Evolutionary conservation across 2,113 vertebrate species (phyloP), one percentile per base, ranked within the genome.

Genomic region (Acinonyx jubatus): DNA sequence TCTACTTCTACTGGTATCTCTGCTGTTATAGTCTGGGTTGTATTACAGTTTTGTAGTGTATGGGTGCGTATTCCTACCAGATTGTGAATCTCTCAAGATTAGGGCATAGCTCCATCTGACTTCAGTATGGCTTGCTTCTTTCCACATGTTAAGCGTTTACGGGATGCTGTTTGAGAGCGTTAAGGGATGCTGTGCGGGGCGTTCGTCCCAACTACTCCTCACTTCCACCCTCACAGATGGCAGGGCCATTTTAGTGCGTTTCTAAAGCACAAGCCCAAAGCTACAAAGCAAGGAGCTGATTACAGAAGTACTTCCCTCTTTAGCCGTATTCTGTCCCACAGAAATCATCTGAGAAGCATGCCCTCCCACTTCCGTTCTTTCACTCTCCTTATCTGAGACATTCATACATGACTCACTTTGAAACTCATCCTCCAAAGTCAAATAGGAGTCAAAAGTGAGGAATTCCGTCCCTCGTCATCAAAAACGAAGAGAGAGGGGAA

Each of bases 401-500:
- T 69, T 94, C 89, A 76, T 41, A 96, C 45, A n/a, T 95, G 96
- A 98, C 81, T 97, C 96, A 97, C 4, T 87, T 41, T 79, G 69
- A 91, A 84, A 78, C 38, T 27, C 82, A 85, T 95, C 91, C 76
- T 91, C 52, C 74, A 61, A 89, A 76, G 41, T 74, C 92, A 87
- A 87, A 95, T 45, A 36, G 52, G 31, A 4, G 31, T 45, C 36
- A 14, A 68, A 80, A 61, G n/a, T 21, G 5, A 6, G 27, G 48
- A 11, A 6, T 50, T 86, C 10, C 3, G 23, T 69, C 83, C 61
- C 52, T 6, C 27, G 79, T 7, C 19, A 55, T 13, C 29, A 36
- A 33, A 80, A 96, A 88, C 2, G 4, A 84, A 80, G 11, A 81
- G 13, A 68, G 36, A 38, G 29, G 31, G n/a, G 52, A n/a, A 69